Base-by-base conservation (phyloP, 2,113 vertebrate species). In the Sinocyclocheilus anshuiensis region DNA sequence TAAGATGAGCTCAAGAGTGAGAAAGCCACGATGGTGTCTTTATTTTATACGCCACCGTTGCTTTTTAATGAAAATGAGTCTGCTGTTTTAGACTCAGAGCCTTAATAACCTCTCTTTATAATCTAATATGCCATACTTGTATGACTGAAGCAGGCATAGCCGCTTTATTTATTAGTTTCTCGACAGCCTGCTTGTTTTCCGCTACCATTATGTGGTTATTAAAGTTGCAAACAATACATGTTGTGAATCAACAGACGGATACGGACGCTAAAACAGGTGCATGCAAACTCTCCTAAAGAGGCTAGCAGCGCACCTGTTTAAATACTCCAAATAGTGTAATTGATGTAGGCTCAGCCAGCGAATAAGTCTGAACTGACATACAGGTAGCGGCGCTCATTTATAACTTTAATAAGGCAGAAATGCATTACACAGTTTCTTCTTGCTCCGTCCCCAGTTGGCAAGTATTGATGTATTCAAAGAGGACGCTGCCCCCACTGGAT, bases 391-490 rank as follows among this genome's bases (percentile, higher is more conserved):
- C 81, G 83, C 85, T 87, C 89, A 88, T 91, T 90, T 91, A 86
- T 90, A 77, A 89, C 92, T 92, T 91, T 92, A 94, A 93, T 91
- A 89, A 92, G 89, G 77, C 87, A 33, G 90, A 91, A 91, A 91
- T 88, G 89, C 90, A 91, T 89, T 93, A 90, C 88, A 92, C 92
- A 89, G 89, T 92, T 94, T 94, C 92, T 89, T 92, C 91, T 20
- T 36, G 57, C 82, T 76, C 69, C 59, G 26, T 88, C 90, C 91
- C 92, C 93, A 93, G 92, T 90, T 90, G 88, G 90, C 90, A 87
- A 84, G 92, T 91, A 87, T 90, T 92, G 91, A 92, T 93, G 91
- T 92, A 94, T 94, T 91, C 85, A 92, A 91, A 86, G 84, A 89
- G 88, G 90, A 91, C 88, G 89, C 90, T 91, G 91, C 87, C 87